Base-by-base conservation (phyloP, 1,140 invertebrate species). In the Drosophila sturtevanti region DNA sequence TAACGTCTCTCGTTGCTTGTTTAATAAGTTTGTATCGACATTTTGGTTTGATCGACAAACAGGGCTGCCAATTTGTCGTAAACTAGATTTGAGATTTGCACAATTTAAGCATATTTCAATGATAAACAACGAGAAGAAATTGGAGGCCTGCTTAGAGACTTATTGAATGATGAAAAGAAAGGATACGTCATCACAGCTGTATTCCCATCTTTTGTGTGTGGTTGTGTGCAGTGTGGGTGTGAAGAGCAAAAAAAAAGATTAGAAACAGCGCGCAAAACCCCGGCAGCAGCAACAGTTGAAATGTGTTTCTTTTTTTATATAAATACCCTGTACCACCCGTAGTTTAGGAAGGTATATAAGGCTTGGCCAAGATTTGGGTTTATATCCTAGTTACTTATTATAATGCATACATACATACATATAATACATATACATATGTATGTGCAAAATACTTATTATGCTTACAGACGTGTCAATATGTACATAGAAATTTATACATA, bases 211-310 rank as follows among this genome's bases (percentile, higher is more conserved):
- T 59, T 41, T 38, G 60, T 41, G 27, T 41, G 51, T 58, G 65
- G 37, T 34, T 59, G 74, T 68, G 37, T 65, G 38, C 48, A 18
- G 48, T 69, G 52, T 18, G 72, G 24, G 71, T 75, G 63, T 48
- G 56, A 63, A 68, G 64, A 77, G 62, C 24, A 18, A 44, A 16
- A 44, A 44, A 44, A 60, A 38, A 34, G 62, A 41, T 63, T 68
- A 77, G 63, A 77, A 73, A 62, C 75, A 80, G 52, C 73, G 61
- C 70, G 72, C 70, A 70, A 72, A 35, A 52, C 41, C 41, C 41
- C 41, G 41, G 61, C 56, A 59, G 34, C 41, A 72, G 81, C 81
- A 87, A 81, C 69, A 86, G 70, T 78, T 86, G 68, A 85, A 85
- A 85, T 86, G 77, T 81, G 56, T 77, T 72, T 68, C 51, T 75